Conservation (phyloP, 2,888 invertebrate species). For the Papilio elwesi region DNA sequence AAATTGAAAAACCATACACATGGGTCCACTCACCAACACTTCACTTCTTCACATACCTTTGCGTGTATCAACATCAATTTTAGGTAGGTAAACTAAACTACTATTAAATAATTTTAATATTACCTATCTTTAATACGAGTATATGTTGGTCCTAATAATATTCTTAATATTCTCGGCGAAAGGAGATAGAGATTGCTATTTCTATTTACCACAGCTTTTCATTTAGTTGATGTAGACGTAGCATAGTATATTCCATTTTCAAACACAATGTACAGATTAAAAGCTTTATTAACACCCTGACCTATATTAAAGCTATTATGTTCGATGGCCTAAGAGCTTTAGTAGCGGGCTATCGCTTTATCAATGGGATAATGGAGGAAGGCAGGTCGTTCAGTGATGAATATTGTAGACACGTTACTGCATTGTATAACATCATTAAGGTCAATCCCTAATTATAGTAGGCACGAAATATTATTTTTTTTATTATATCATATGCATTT, state of each 20-base stretch:
- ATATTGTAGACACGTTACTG: slow-evolving; percentile 36
- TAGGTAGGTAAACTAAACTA: no score
- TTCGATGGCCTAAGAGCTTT: slow-evolving; percentile 63
- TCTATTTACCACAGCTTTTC: no score
- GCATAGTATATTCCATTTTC: background rate
- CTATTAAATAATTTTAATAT: background rate
- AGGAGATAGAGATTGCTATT: no score
- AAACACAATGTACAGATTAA: slow-evolving; percentile 39
- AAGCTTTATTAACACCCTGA: slow-evolving; percentile 51
- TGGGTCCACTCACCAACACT: no score
- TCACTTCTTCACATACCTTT: no score
- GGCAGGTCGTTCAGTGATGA: slow-evolving; percentile 45
- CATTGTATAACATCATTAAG: slow-evolving; percentile 8
- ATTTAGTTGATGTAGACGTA: no score
- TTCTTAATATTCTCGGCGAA: no score
- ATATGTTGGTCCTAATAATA: no score
- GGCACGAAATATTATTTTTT: background rate
- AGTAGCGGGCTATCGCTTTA: slow-evolving; percentile 56
- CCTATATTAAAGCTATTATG: slow-evolving; percentile 57
- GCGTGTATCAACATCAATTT: no score
- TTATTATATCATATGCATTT: background rate
- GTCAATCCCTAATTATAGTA: background rate
- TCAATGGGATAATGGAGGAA: slow-evolving; percentile 46
- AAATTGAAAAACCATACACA: no score
- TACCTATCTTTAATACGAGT: background rate